phyloP scores from a whole-genome alignment of 2,888 invertebrate species.

The Rotaria magnacalcarata region DNA sequence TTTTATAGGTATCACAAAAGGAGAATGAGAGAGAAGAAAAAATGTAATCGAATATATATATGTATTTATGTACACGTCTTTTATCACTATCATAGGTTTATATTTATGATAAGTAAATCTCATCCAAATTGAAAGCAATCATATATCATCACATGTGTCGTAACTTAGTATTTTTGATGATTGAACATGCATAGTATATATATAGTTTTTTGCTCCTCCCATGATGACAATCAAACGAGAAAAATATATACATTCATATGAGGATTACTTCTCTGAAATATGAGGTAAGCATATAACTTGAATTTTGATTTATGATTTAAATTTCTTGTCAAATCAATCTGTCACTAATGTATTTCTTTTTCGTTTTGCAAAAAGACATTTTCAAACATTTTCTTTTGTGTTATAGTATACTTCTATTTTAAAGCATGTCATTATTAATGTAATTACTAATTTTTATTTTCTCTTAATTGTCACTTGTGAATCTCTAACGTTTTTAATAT shows the following conservation, averaged over 20 bases:
- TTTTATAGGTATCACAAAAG: neutral
- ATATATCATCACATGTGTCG: neutral
- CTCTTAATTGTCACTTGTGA: neutral
- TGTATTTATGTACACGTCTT: too few relatives aligned
- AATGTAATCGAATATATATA: neutral
- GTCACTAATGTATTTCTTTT: neutral
- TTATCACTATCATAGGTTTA: too few relatives aligned
- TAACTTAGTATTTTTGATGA: neutral
- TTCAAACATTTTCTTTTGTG: neutral
- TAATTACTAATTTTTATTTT: too few relatives aligned
- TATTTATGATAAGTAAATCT: neutral
- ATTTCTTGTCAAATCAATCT: neutral
- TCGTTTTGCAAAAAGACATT: neutral
- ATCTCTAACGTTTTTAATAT: neutral
- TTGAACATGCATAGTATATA: neutral
- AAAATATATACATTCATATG: neutral
- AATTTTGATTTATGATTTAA: neutral
- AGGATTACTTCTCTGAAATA: neutral
- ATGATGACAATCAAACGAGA: neutral
- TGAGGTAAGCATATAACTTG: neutral
- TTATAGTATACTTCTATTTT: neutral
- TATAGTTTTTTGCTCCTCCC: neutral
- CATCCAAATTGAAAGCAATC: neutral
- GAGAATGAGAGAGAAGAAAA: neutral
- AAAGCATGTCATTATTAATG: too few relatives aligned